Evolutionary conservation across 2,888 invertebrate species (phyloP).

Genomic region (Sepiola atlantica): DNA sequence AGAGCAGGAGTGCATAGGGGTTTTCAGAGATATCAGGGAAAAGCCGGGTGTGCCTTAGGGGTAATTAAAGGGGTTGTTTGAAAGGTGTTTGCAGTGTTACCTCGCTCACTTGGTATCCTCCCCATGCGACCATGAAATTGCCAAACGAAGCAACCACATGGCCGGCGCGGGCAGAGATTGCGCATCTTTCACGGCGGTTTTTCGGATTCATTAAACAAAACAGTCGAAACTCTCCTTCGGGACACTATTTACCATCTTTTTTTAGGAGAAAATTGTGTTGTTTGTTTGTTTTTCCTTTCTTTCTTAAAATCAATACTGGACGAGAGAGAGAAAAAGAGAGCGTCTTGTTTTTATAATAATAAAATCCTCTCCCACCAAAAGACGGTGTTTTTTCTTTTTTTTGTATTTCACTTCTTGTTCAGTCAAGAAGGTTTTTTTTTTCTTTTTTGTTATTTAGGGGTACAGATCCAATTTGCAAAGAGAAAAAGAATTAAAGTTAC

Average conservation of each 20-base stretch:
- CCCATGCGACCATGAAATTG: conserved; percentile 71
- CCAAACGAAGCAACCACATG: conserved; percentile 68
- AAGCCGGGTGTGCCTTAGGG: no score
- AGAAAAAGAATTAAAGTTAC: background rate
- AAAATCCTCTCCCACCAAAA: no score
- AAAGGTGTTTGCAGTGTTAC: background rate
- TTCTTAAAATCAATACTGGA: no score
- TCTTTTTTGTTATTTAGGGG: background rate
- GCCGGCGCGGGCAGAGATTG: conserved; percentile 55
- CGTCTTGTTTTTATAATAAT: no score
- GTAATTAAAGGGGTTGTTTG: background rate
- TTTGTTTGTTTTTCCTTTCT: background rate
- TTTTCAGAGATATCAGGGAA: no score
- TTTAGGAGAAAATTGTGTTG: background rate
- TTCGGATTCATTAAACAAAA: conserved; percentile 36
- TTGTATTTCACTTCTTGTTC: background rate
- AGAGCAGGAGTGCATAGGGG: no score
- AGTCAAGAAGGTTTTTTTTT: background rate
- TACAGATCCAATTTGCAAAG: background rate
- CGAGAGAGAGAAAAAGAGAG: no score
- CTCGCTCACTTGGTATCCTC: conserved; percentile 68
- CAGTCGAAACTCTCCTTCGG: background rate
- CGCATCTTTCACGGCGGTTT: background rate
- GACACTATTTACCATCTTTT: background rate
- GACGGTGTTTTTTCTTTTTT: no score